Conservation (phyloP, 2,797 vertebrate species). For the Hylomyscus alleni region DNA sequence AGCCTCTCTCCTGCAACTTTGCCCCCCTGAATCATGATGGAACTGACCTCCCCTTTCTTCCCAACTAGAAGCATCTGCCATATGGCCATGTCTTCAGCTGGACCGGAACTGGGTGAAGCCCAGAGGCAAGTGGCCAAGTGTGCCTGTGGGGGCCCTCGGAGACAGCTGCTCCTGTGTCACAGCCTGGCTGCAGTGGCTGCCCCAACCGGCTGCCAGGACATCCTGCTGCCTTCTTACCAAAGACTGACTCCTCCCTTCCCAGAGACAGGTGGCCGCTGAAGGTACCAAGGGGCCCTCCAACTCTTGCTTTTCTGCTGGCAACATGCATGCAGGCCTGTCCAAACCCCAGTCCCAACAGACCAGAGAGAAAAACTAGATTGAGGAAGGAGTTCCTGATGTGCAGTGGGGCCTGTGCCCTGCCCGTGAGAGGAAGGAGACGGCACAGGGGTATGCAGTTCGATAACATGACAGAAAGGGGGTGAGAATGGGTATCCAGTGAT, state of each 20-base stretch:
- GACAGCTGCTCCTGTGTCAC: slow-evolving; percentile 76
- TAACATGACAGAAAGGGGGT: not conserved
- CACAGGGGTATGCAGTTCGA: rapidly evolving
- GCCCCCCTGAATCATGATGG: slow-evolving; percentile 58
- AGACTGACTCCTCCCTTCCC: slow-evolving; percentile 61
- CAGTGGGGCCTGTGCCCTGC: not conserved
- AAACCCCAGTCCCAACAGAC: not conserved
- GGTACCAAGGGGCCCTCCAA: not conserved
- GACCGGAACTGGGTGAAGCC: slow-evolving; percentile 74
- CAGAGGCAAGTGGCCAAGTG: slow-evolving; percentile 79
- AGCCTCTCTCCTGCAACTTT: slow-evolving; percentile 56
- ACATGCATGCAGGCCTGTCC: not conserved
- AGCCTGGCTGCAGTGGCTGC: slow-evolving; percentile 70
- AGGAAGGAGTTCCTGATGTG: not conserved
- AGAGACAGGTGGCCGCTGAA: slow-evolving; percentile 53
- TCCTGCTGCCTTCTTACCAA: not conserved
- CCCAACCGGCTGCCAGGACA: slow-evolving; percentile 64
- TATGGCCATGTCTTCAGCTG: slow-evolving; percentile 78
- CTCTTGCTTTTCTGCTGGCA: not conserved
- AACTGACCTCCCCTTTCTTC: slow-evolving; percentile 32
- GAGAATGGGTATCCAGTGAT: not conserved
- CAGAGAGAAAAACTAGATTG: not conserved
- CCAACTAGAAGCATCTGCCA: slow-evolving; percentile 70
- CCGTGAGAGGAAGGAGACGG: not conserved
- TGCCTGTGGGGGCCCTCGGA: slow-evolving; percentile 70